Evolutionary conservation across 2,113 vertebrate genomes (phyloP).

Genomic region (Labeo catla): DNA sequence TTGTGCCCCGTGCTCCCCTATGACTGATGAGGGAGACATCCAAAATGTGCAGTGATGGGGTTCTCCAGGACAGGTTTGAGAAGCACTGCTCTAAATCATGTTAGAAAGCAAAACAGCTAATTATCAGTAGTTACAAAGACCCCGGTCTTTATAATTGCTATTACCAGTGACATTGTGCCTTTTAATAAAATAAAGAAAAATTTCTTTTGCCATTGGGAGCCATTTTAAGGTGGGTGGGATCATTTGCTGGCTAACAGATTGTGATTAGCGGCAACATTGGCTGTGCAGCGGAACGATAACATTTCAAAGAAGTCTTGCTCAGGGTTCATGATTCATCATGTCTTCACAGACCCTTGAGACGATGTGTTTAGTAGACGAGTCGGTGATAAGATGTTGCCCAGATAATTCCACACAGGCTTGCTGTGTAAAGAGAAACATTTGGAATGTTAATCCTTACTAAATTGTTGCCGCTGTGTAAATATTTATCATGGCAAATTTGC

Average conservation of each 20-base stretch:
- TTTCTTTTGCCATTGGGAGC: too few relatives aligned
- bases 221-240: constrained; percentile 59
- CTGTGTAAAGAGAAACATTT: constrained; percentile 65
- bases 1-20: too few relatives aligned
- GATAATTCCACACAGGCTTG: constrained; percentile 70
- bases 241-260: constrained; percentile 65
- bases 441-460: constrained; percentile 65
- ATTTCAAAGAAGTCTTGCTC: constrained; percentile 71
- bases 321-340: constrained; percentile 64
- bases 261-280: constrained; percentile 62
- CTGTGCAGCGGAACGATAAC: constrained; percentile 45
- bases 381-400: constrained; percentile 71
- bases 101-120: too few relatives aligned
- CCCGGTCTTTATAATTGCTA: too few relatives aligned
- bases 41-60: too few relatives aligned
- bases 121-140: too few relatives aligned
- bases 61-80: too few relatives aligned
- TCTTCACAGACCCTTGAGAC: constrained; percentile 67
- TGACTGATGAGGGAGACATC: too few relatives aligned
- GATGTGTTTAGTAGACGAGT: constrained; percentile 67
- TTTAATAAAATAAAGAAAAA: too few relatives aligned
- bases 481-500: constrained; percentile 77
- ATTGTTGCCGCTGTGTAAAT: constrained; percentile 72
- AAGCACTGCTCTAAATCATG: too few relatives aligned
- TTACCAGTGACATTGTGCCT: too few relatives aligned